A percentile compares a stretch with the other conserved stretches of the same genome.
Conservation (phyloP, 2,797 vertebrate species). For the Perodicticus potto region DNA sequence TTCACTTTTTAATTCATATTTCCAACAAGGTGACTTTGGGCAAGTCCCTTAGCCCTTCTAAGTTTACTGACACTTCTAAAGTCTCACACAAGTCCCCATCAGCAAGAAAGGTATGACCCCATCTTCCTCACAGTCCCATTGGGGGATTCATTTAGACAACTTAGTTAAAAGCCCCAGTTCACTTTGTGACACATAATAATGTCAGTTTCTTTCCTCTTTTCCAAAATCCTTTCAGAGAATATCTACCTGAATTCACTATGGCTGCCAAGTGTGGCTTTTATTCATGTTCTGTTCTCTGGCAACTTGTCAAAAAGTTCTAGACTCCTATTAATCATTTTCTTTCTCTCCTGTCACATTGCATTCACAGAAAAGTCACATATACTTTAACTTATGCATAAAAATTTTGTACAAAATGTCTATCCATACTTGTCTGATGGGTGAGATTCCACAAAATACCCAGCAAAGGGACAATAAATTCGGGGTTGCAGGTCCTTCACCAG, state of each 20-base stretch:
- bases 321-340: not conserved
- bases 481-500: slow-evolving; percentile 89
- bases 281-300: not conserved
- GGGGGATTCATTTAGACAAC: not conserved
- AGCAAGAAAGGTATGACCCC: not conserved
- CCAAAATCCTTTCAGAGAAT: not conserved
- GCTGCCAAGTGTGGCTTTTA: not conserved
- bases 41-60: not conserved
- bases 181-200: not conserved
- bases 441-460: slow-evolving; percentile 92
- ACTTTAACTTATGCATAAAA: not conserved
- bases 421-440: slow-evolving; percentile 91
- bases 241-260: not conserved
- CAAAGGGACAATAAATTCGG: slow-evolving; percentile 90
- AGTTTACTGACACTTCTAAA: not conserved
- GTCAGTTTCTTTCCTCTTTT: not conserved
- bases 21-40: not conserved
- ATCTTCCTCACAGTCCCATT: not conserved
- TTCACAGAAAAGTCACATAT: not conserved
- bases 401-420: not conserved
- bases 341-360: not conserved
- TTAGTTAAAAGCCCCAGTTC: not conserved
- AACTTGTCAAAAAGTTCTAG: not conserved
- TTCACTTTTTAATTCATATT: not conserved
- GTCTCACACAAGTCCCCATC: not conserved